These are phyloP conservation scores for Nestor notabilis DNA, from an alignment of 2,113 vertebrate species.

Conservation along the genomic window DNA sequence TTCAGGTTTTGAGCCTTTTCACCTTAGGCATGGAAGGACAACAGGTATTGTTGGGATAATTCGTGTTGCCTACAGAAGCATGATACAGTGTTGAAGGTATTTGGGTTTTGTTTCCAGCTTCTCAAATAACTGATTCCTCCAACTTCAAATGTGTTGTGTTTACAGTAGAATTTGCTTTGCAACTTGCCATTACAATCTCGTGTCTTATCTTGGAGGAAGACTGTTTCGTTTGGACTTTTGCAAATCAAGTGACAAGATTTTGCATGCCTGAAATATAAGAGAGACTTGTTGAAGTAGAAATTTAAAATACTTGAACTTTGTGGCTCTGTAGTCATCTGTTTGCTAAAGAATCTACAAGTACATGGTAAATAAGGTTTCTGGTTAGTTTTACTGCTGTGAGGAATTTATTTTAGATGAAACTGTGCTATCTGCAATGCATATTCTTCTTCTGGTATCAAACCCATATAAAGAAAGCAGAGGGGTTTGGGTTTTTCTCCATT, in stretches of 20 bases:
- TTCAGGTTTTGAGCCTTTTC: not conserved
- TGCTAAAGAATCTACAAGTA: not conserved
- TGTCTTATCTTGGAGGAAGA: not conserved
- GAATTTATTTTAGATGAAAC: not conserved
- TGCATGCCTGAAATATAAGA: not conserved
- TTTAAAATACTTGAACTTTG: not conserved
- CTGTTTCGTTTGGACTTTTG: not conserved
- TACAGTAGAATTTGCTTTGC: not conserved
- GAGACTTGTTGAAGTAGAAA: not conserved
- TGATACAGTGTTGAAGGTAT: not conserved
- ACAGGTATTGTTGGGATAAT: not conserved
- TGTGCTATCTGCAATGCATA: not conserved
- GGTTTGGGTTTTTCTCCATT: fast-evolving
- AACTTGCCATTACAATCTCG: not conserved
- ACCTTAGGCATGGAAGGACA: not conserved
- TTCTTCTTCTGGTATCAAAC: not conserved
- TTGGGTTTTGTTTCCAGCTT: not conserved
- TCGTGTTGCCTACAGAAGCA: not conserved
- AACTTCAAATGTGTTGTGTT: not conserved
- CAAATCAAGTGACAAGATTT: not conserved
- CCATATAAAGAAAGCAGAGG: not conserved
- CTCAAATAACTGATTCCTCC: not conserved
- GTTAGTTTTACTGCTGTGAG: not conserved
- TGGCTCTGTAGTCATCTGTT: not conserved
- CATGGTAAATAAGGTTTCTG: not conserved